Base-by-base conservation (phyloP, 1,140 invertebrate species). In the Drosophila navojoa region DNA sequence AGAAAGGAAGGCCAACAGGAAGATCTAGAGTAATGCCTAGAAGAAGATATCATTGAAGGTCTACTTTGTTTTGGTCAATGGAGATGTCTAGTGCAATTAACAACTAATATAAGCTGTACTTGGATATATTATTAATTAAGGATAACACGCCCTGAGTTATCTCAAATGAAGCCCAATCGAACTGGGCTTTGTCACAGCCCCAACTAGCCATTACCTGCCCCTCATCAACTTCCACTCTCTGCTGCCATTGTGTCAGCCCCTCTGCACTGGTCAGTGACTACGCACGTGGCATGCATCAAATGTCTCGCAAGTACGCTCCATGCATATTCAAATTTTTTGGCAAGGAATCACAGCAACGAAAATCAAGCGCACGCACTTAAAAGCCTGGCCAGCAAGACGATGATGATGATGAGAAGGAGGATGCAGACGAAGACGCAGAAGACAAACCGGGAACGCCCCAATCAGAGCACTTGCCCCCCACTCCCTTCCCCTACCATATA, bases 321-420 rank as follows among this genome's bases (percentile, higher is more conserved):
- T 87, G 82, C 84, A 87, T 89, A 87, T 89, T 89, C 84, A 87
- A 87, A 87, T 89, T 76, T 63, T 47, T 50, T 35, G 62, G 29
- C 27, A 35, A 59, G 72, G 69, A 87, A 87, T 87, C 82, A 80
- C 77, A 74, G 84, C 77, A 63, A 79, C 84, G 71, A 77, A 87
- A 87, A 87, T 87, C 84, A 87, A 82, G 79, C 79, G 50, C 6
- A 79, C 84, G 84, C 79, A 89, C 79, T 87, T 82, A 77, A 79
- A 47, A 71, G 75, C 59, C 69, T 68, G 54, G 44, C 47, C 77
- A 55, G 38, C 27, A 32, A 27, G 13, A 61, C 5, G 38, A 47
- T 3, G 32, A 16, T 4, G 42, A 15, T 13, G 40, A n/a, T 4
- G 40, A 15, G 10, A 13, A n/a, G 10, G 40, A n/a, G 1, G n/a